Evolutionary conservation across 1,140 invertebrate species (phyloP).

Genomic region (Drosophila navojoa): DNA sequence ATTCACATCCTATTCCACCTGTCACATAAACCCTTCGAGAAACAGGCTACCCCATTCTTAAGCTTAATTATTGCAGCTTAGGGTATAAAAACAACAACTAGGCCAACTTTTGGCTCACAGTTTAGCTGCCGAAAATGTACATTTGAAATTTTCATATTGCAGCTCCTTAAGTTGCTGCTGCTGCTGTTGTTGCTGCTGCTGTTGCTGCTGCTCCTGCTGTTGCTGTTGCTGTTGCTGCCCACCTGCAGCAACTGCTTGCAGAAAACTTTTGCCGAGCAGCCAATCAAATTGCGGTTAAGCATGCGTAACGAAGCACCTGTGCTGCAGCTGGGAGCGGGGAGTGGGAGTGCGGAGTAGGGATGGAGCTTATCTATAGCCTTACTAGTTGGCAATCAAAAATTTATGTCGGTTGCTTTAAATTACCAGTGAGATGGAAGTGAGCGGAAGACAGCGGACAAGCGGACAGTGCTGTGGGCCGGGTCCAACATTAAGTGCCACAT

Average conservation of each 20-base stretch:
- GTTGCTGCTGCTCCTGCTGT: no score
- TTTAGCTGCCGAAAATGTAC: slow-evolving; percentile 51
- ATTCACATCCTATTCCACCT: no score
- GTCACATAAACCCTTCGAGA: no score
- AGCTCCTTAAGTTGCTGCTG: slow-evolving; percentile 4
- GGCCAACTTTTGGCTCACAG: slow-evolving; percentile 42
- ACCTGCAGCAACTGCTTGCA: slow-evolving; percentile 35
- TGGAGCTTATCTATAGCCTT: neutral
- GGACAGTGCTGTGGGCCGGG: slow-evolving; percentile 13
- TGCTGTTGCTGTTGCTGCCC: neutral
- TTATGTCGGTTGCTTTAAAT: slow-evolving; percentile 49
- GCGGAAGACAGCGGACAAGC: neutral
- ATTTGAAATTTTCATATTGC: slow-evolving; percentile 43
- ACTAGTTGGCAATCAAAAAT: slow-evolving; percentile 48
- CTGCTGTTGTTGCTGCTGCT: no score
- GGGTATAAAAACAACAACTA: slow-evolving; percentile 8
- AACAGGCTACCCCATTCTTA: no score
- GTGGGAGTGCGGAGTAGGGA: no score
- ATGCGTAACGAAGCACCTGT: slow-evolving; percentile 44
- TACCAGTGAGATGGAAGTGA: neutral
- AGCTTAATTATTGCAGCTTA: no score
- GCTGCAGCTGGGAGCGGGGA: neutral
- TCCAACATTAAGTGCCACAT: slow-evolving; percentile 81
- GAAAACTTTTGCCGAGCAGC: slow-evolving; percentile 43
- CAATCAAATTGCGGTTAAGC: slow-evolving; percentile 67